phyloP scores from a whole-genome alignment of 1,140 invertebrate species.

The Tigriopus japonicus region DNA sequence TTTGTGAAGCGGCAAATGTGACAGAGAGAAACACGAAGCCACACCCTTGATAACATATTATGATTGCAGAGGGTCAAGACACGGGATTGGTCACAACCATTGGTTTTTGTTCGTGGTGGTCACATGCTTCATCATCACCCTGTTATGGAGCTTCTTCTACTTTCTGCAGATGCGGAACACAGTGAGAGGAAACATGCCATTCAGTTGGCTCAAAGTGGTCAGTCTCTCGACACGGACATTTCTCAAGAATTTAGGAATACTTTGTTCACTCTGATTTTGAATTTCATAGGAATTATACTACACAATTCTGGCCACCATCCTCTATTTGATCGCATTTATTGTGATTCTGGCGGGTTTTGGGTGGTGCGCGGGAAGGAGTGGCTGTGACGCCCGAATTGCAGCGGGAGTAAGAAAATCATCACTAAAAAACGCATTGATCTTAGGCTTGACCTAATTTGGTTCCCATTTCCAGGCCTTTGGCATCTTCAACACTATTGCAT shows the following conservation, averaged over 20 bases:
- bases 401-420: conserved; percentile 42
- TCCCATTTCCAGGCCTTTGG: background rate
- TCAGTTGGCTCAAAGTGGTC: conserved; percentile 56
- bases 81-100: conserved; percentile 22
- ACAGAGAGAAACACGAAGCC: conserved; percentile 15
- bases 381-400: conserved; percentile 38
- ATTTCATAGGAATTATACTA: conserved; percentile 45
- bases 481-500: conserved; percentile 10
- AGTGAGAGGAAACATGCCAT: conserved; percentile 39
- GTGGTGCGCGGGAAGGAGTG: conserved; percentile 18
- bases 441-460: no score
- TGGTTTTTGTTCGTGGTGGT: conserved; percentile 66
- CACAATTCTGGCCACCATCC: conserved; percentile 40
- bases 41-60: background rate
- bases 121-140: conserved; percentile 50
- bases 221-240: conserved; percentile 24
- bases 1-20: background rate
- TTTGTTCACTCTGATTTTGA: no score
- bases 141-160: conserved; percentile 59
- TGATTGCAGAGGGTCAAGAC: background rate
- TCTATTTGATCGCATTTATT: conserved; percentile 56
- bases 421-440: no score
- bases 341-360: conserved; percentile 36
- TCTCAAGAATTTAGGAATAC: background rate
- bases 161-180: conserved; percentile 53